phyloP scores from a whole-genome alignment of 2,797 vertebrate species.

The Notamacropus eugenii region DNA sequence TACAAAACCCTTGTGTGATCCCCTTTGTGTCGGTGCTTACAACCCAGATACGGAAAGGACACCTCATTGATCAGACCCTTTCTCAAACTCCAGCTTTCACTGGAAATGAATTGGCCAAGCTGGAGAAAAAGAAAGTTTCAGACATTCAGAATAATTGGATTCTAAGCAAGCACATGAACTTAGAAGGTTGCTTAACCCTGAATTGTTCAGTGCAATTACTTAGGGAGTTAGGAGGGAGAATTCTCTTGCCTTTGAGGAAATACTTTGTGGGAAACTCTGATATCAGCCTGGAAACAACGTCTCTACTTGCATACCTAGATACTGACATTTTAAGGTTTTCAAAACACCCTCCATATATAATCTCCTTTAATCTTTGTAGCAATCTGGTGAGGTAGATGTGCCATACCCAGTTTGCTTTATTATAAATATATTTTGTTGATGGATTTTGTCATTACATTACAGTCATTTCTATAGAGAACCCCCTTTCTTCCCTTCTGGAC shows the following conservation, averaged over 20 bases:
- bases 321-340: not conserved
- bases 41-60: slow-evolving; percentile 55
- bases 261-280: not conserved
- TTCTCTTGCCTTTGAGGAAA: not conserved
- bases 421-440: not conserved
- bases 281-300: not conserved
- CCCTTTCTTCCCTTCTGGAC: not conserved
- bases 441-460: not conserved
- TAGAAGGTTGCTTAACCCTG: not conserved
- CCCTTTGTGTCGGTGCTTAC: slow-evolving; percentile 61
- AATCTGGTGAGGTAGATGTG: not conserved
- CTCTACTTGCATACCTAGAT: not conserved
- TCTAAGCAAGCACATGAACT: not conserved
- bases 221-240: not conserved
- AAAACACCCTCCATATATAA: not conserved
- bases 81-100: slow-evolving; percentile 32
- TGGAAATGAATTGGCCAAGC: slow-evolving; percentile 4
- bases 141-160: slow-evolving; percentile 21
- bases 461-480: not conserved
- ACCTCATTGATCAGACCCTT: slow-evolving; percentile 49
- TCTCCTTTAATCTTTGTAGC: not conserved
- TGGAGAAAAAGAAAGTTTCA: slow-evolving; percentile 27
- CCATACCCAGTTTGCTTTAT: not conserved
- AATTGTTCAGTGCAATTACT: slow-evolving; percentile 36
- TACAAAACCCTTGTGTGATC: slow-evolving; percentile 58